Evolutionary conservation across 2,113 vertebrate genomes (phyloP), one percentile per base, ranked within the genome.

Genomic region (Chlorodrepanis virens): DNA sequence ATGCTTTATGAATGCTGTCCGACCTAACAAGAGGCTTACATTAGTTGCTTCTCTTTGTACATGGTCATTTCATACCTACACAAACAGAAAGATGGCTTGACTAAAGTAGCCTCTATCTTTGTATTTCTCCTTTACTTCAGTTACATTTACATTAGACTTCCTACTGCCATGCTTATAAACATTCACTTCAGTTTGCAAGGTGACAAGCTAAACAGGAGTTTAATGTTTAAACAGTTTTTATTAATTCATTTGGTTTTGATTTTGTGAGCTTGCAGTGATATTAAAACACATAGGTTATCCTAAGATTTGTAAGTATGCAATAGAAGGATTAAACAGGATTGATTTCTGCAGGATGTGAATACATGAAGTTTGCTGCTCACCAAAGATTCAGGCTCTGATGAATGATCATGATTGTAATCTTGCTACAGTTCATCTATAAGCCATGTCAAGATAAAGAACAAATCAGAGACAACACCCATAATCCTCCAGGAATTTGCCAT

Each of bases 371-470:
- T 78, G 44, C 49, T 83, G 63, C 75, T 94, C 83, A 83, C 79
- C 40, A 70, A 93, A 81, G 50, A 81, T 37, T 91, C 77, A 95
- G 57, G 59, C 33, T 82, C 53, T 92, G 68, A 71, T 21, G 12
- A 89, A 83, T 80, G 64, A 64, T 83, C 16, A 8, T 64, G 83
- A 91, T 86, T 86, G 53, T 91, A 94, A 86, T 97, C 86, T 95
- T 92, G 22, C 74, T 86, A 86, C 39, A 69, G 89, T 80, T 92
- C 75, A 69, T 80, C 63, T 87, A 83, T 69, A 74, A 87, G 60
- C 28, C 25, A 75, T 56, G 68, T 85, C 85, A 93, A 93, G 88
- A 83, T 90, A 92, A 96, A 96, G 47, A 91, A 33, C 56, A 94
- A 94, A 81, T 89, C 65, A 93, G 94, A 96, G 91, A 87, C 77